Evolutionary conservation across 2,113 vertebrate species (phyloP).

Genomic region (Grantiella picta): DNA sequence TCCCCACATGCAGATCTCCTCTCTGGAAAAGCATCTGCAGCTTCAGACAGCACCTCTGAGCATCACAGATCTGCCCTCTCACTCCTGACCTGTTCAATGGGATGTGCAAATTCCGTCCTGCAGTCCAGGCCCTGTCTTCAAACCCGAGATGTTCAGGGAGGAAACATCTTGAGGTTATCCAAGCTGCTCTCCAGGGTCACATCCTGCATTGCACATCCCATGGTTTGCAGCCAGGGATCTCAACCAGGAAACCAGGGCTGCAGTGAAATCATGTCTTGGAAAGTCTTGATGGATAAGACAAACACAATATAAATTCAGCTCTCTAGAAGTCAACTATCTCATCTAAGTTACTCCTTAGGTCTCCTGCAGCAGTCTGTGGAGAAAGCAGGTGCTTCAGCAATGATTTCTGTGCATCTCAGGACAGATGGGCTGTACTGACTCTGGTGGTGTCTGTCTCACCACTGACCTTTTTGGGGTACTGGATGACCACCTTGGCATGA

Average conservation of each 20-base stretch:
- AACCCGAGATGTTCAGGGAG: not conserved
- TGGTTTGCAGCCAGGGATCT: not conserved
- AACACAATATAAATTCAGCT: not conserved
- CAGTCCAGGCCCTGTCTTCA: not conserved
- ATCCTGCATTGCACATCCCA: not conserved
- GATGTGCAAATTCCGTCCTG: not conserved
- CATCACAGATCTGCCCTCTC: not conserved
- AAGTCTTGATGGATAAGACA: not conserved
- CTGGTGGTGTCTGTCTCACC: not conserved
- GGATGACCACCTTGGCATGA: not conserved
- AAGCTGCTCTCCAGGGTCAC: not conserved
- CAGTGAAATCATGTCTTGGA: not conserved
- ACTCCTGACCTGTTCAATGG: not conserved
- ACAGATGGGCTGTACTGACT: not conserved
- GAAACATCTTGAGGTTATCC: not conserved
- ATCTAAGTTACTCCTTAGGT: not conserved
- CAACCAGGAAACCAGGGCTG: not conserved
- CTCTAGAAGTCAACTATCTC: not conserved
- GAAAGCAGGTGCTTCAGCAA: not conserved
- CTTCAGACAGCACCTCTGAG: slow-evolving; percentile 13
- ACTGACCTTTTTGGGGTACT: not conserved
- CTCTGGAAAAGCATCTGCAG: slow-evolving; percentile 52
- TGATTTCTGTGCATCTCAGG: not conserved
- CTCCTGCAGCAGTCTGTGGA: not conserved
- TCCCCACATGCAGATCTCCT: slow-evolving; percentile 29